A percentile compares a stretch with the other conserved stretches of the same genome.
Evolutionary conservation across 2,797 vertebrate species (phyloP).

Genomic region (Tarsius wallacei): DNA sequence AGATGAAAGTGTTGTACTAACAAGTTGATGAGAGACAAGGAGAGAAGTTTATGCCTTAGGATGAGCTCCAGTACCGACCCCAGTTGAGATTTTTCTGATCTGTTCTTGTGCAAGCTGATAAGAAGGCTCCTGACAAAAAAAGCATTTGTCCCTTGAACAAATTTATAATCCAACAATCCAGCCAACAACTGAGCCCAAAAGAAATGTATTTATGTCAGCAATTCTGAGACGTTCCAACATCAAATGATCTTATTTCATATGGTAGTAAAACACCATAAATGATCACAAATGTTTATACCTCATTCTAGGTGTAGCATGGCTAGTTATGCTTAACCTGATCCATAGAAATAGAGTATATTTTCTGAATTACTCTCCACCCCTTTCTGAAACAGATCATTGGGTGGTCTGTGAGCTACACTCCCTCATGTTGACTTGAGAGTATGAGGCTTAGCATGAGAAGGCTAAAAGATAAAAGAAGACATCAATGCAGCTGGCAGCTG

Average conservation of each 20-base stretch:
- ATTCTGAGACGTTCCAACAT: conserved; percentile 67
- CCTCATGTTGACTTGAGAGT: conserved; percentile 5
- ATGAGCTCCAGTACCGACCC: conserved; percentile 1
- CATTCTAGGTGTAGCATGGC: background rate
- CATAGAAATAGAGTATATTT: conserved; percentile 8
- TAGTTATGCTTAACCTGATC: conserved; percentile 30
- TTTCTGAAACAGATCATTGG: conserved; percentile 57
- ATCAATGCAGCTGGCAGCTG: conserved; percentile 50
- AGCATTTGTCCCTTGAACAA: conserved; percentile 63
- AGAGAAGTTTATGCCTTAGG: conserved; percentile 31
- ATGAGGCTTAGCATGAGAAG: conserved; percentile 50
- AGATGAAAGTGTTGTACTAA: conserved; percentile 63
- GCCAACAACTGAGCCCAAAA: conserved; percentile 60
- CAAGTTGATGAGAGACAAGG: conserved; percentile 63
- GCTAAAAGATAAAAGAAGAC: conserved; percentile 75
- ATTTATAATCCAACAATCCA: conserved; percentile 41
- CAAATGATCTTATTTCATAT: conserved; percentile 60
- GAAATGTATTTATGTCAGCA: conserved; percentile 66
- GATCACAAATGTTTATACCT: conserved; percentile 40
- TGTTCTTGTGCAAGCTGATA: conserved; percentile 33
- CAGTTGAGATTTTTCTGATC: conserved; percentile 34
- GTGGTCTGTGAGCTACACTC: conserved; percentile 56
- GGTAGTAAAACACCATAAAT: background rate
- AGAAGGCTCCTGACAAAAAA: conserved; percentile 35
- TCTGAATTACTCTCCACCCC: conserved; percentile 34